Conservation (phyloP, 2,113 vertebrate genomes). For the Seriola dumerili region DNA sequence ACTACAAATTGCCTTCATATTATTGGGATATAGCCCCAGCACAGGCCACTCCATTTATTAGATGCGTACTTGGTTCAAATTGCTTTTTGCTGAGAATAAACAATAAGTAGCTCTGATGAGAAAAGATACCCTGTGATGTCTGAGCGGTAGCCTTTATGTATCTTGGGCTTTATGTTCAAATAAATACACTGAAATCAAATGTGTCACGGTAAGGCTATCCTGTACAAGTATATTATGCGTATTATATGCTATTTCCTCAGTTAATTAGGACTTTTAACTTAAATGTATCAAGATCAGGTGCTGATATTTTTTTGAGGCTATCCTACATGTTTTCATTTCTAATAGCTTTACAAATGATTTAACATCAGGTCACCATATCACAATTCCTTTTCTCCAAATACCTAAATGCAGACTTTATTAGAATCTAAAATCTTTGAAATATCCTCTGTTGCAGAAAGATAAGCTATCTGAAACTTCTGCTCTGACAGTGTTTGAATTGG, state of each 20-base stretch:
- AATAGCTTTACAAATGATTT: conserved; percentile 6
- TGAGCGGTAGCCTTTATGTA: conserved; percentile 34
- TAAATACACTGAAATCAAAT: conserved; percentile 20
- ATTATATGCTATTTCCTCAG: not conserved
- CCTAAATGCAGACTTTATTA: conserved; percentile 53
- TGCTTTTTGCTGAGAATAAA: conserved; percentile 65
- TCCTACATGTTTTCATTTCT: conserved; percentile 6
- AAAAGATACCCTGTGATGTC: conserved; percentile 42
- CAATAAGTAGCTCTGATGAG: conserved; percentile 48
- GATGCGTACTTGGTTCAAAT: conserved; percentile 55
- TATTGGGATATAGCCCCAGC: conserved; percentile 57
- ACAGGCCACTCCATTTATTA: conserved; percentile 61
- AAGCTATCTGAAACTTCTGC: conserved; percentile 8
- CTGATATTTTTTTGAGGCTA: not conserved
- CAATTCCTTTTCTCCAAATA: conserved; percentile 29
- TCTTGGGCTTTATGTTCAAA: conserved; percentile 28
- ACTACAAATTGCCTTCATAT: conserved; percentile 73
- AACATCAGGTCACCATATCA: not conserved
- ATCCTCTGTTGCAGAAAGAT: conserved; percentile 21
- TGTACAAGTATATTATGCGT: not conserved
- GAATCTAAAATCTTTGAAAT: conserved; percentile 35
- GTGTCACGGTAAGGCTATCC: not conserved
- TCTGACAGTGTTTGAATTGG: conserved; percentile 10
- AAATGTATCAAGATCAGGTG: not conserved
- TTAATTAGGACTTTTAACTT: not conserved